Base-by-base conservation (phyloP, 1,140 invertebrate species). In the Eubasilissa regina region DNA sequence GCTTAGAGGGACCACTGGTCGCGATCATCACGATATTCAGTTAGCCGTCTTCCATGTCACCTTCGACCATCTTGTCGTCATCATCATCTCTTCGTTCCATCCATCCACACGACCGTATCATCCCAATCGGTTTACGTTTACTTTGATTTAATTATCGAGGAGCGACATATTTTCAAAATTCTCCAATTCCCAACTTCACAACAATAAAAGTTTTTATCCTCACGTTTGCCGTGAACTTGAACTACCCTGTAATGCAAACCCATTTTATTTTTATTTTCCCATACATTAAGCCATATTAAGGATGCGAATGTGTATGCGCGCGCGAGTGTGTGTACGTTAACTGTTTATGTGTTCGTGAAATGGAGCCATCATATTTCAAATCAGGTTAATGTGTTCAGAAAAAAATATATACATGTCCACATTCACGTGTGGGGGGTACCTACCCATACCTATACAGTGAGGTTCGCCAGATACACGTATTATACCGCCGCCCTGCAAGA, bases 351-450 rank as follows among this genome's bases (percentile, higher is more conserved):
- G 66, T 48, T 10, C 25, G 19, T 51, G 66, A 70, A 70, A 70
- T 70, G 15, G 66, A 70, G 25, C 66, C 66, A 70, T 82, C 70
- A 79, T 82, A 82, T 82, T 82, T 79, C 81, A 80, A 82, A 79
- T 79, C 77, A 78, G 81, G 81, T 82, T 82, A 82, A 82, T 82
- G 81, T 78, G 76, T 82, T 77, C 75, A 56, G 45, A 77, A 66
- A n/a, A 79, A 82, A 82, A 82, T 78, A 81, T 75, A 76, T 53
- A 53, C 45, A 21, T 51, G 25, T 11, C 8, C 6, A 62, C 21
- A 62, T 35, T 35, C 25, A 17, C 10, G 55, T 19, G 55, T 10
- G 55, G 3, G 55, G 12, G 48, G 3, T 15, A 51, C n/a, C 48
- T 13, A 51, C n/a, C 48, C 48, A 51, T 51, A 51, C n/a, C 48